A percentile compares a stretch with the other conserved stretches of the same genome.
Conservation (phyloP, 2,888 invertebrate genomes). For the Campopleginae sp. region DNA sequence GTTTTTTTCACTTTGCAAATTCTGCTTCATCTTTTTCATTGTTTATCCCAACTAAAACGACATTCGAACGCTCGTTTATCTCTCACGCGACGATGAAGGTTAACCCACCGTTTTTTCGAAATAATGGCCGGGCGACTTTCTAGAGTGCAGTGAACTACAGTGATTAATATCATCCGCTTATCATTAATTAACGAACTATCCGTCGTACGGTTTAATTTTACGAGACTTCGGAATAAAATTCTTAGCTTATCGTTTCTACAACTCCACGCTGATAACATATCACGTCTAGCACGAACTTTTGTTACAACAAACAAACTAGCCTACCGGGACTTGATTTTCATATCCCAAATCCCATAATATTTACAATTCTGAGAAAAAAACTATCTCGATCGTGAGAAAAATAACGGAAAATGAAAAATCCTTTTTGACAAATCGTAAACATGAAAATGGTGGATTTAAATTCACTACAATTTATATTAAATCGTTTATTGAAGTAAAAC, state of each 20-base stretch:
- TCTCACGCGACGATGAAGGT: not conserved
- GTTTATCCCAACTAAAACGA: not conserved
- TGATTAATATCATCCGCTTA: constrained; percentile 13
- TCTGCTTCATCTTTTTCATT: not conserved
- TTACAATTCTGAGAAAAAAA: not conserved
- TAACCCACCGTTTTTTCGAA: not conserved
- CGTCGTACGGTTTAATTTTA: not conserved
- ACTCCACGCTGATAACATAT: not conserved
- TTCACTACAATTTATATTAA: not conserved
- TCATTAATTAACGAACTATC: not conserved
- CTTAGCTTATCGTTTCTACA: not conserved
- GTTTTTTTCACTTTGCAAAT: not conserved
- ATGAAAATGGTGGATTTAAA: not conserved
- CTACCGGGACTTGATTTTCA: not conserved
- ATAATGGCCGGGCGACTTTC: not conserved
- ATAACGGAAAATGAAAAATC: not conserved
- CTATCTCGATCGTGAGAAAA: not conserved
- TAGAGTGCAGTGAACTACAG: constrained; percentile 7
- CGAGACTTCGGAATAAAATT: not conserved
- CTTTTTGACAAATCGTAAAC: not conserved
- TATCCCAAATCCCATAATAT: not conserved
- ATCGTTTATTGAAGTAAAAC: not conserved
- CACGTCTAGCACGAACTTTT: not conserved
- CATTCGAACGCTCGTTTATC: not conserved
- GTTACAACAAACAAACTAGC: not conserved